Percentiles rank a stretch among this genome's conserved stretches.
These are phyloP conservation scores for Diabrotica balteata DNA, from an alignment of 2,888 invertebrate genomes.

Conservation along the genomic window DNA sequence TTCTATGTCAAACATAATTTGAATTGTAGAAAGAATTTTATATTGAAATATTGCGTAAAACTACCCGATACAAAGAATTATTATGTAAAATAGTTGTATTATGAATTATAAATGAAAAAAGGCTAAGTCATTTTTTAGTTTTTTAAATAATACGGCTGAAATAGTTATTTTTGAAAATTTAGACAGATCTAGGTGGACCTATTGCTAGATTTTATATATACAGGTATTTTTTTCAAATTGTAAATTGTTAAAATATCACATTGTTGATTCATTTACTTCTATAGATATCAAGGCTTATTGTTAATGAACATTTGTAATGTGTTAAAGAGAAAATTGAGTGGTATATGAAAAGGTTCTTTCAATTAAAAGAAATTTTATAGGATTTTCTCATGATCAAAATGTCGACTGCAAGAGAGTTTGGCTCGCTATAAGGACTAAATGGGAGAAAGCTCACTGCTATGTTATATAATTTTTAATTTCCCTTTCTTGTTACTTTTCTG, in stretches of 20 bases:
- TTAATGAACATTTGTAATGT: constrained; percentile 24
- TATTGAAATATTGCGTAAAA: too few relatives aligned
- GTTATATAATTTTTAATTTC: too few relatives aligned
- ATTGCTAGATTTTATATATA: constrained; percentile 49
- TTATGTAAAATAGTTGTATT: constrained; percentile 45
- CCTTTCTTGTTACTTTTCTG: too few relatives aligned
- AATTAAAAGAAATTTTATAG: neutral
- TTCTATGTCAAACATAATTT: too few relatives aligned
- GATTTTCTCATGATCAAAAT: neutral
- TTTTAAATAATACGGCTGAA: constrained; percentile 41
- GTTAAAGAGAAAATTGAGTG: constrained; percentile 30
- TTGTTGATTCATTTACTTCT: constrained; percentile 34
- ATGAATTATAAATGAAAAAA: constrained; percentile 27
- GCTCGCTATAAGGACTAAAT: too few relatives aligned
- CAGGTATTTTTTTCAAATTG: constrained; percentile 41
- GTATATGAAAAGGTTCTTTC: constrained; percentile 14
- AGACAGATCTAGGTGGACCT: constrained; percentile 45
- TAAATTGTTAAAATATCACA: constrained; percentile 39
- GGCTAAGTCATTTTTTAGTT: constrained; percentile 45
- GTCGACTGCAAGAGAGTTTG: too few relatives aligned
- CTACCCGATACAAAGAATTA: neutral
- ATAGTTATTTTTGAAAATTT: constrained; percentile 48
- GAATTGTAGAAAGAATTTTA: too few relatives aligned
- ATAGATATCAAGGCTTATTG: constrained; percentile 26
- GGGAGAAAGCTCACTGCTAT: too few relatives aligned